phyloP scores from a whole-genome alignment of 1,140 invertebrate species.

The Caenorhabditis latens region DNA sequence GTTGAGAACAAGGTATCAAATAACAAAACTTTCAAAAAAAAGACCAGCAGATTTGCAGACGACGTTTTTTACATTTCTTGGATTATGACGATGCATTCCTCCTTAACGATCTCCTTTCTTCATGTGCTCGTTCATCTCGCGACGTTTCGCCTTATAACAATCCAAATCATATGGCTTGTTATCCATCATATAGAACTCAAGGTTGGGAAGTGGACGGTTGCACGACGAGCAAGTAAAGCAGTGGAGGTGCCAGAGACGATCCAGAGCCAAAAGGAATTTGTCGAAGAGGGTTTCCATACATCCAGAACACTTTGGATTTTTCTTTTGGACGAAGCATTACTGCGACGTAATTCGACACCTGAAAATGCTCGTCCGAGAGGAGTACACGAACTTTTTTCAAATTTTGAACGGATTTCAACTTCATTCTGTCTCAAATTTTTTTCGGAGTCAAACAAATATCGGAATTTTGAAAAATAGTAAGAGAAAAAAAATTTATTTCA shows the following conservation, averaged over 20 bases:
- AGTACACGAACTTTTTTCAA: too few relatives aligned
- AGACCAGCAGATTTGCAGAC: too few relatives aligned
- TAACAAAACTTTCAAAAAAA: too few relatives aligned
- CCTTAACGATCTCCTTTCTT: constrained; percentile 40
- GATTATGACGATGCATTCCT: not conserved
- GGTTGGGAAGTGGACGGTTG: constrained; percentile 79
- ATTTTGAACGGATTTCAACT: too few relatives aligned
- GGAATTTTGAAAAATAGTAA: too few relatives aligned
- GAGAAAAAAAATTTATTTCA: too few relatives aligned
- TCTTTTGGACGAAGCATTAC: constrained; percentile 72
- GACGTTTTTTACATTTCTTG: too few relatives aligned
- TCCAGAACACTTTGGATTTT: constrained; percentile 75
- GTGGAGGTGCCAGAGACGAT: constrained; percentile 95
- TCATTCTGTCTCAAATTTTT: too few relatives aligned
- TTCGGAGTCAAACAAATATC: too few relatives aligned
- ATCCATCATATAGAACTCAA: constrained; percentile 80
- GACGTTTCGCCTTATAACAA: constrained; percentile 73
- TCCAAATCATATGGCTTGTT: constrained; percentile 79
- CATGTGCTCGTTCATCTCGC: constrained; percentile 69
- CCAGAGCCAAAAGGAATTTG: constrained; percentile 91
- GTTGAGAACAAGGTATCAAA: too few relatives aligned
- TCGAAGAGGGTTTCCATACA: constrained; percentile 73
- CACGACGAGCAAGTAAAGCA: constrained; percentile 96
- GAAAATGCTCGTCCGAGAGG: too few relatives aligned
- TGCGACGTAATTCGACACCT: too few relatives aligned